Base-by-base conservation (phyloP, 2,113 vertebrate genomes). In the Lagenorhynchus albirostris region DNA sequence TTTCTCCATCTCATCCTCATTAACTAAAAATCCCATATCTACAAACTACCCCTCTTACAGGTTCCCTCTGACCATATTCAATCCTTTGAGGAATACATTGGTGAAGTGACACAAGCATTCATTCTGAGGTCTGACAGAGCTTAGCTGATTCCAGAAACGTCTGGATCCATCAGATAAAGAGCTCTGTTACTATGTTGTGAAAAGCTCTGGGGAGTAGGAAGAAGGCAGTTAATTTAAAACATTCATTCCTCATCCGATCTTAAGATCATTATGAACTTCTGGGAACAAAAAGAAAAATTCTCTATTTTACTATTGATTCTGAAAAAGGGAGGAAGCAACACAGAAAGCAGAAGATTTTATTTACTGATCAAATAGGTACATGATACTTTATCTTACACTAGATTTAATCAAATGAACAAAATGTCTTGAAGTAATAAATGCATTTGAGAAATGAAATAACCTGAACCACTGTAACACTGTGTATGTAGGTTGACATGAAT, bases 241-340 rank as follows among this genome's bases (percentile, higher is more conserved):
- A 74, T 20, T 58, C 70, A 65, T 47, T 74, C 36, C 36, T 83
- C n/a, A 68, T 36, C 2, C 12, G 50, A 17, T 36, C 8, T 85
- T 85, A 85, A 91, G 31, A 47, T 76, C 5, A 89, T 87, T 93
- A 50, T 65, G 23, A 81, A 90, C 84, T 86, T 36, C 6, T 20
- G 25, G 3, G 70, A 62, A 36, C 36, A 90, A 25, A n/a, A 74
- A 29, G 68, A 68, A 60, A 11, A 38, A 47, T 58, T 62, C 23
- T 95, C 14, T 79, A 25, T 50, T 83, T 90, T 90, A 73, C 60
- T 36, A 53, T 73, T 90, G 60, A 67, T 94, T 94, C 89, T 88
- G 58, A 87, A 91, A 82, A 81, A 94, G 20, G 70, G 36, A 92
- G 74, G 31, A 38, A 87, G 38, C 29, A 83, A 63, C 11, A 86